Conservation (phyloP, 2,113 vertebrate genomes). For the Pseudonaja textilis region DNA sequence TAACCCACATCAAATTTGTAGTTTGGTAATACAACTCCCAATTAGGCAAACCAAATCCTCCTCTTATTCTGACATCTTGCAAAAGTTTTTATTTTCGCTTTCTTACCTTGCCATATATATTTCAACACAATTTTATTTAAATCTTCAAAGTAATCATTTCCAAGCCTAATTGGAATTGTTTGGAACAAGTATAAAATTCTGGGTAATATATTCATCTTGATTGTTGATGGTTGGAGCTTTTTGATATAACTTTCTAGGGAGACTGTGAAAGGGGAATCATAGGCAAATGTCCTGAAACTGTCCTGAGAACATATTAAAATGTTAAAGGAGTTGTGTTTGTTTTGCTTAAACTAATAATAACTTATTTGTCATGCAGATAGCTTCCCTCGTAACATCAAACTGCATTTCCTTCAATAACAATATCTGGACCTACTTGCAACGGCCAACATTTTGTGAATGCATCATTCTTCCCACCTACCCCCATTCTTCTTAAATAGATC, state of each 20-base stretch:
- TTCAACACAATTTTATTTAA: too few species aligned
- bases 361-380: background rate
- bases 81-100: too few species aligned
- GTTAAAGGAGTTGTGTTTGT: background rate
- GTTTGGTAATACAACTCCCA: too few species aligned
- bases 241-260: background rate
- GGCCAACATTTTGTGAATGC: background rate
- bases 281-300: background rate
- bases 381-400: background rate
- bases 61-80: too few species aligned
- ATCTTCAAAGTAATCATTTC: too few species aligned
- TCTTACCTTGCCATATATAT: too few species aligned
- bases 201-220: too few species aligned
- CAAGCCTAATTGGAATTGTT: too few species aligned
- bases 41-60: too few species aligned
- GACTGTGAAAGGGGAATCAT: background rate
- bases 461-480: background rate
- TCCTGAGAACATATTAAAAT: background rate
- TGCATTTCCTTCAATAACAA: background rate
- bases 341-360: background rate
- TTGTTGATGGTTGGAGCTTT: background rate
- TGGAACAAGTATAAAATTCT: too few species aligned
- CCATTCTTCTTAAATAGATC: background rate
- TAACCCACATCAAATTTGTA: too few species aligned
- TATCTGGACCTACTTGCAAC: background rate